A percentile compares a stretch with the other conserved stretches of the same genome.
Conservation (phyloP, 2,113 vertebrate genomes). For the Rhynchomys soricoides region DNA sequence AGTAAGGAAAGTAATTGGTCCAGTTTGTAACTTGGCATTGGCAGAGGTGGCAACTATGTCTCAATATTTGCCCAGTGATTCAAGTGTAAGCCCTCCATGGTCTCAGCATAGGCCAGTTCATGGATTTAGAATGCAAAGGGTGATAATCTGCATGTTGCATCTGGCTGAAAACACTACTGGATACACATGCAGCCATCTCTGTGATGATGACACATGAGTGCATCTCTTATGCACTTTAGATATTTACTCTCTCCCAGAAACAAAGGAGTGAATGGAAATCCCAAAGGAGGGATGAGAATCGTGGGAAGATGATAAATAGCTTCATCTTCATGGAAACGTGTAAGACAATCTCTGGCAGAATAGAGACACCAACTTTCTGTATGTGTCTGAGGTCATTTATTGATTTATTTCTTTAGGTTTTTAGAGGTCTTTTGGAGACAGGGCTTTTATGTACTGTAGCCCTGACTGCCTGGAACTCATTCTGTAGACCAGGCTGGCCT, state of each 20-base stretch:
- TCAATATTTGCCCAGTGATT: constrained; percentile 23
- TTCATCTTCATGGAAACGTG: background rate
- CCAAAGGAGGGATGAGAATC: too few species aligned
- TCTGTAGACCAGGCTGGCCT: background rate
- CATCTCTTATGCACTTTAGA: background rate
- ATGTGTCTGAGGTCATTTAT: background rate
- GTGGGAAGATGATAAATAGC: background rate
- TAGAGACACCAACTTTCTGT: background rate
- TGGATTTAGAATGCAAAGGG: constrained; percentile 48
- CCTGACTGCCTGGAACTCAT: too few species aligned
- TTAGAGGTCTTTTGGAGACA: background rate
- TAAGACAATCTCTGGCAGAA: background rate
- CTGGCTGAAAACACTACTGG: background rate
- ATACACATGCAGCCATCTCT: background rate
- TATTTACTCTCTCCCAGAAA: background rate
- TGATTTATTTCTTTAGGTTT: background rate
- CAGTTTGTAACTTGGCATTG: constrained; percentile 37
- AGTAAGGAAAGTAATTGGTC: background rate
- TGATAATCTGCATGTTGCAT: fast-evolving
- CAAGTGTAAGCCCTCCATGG: background rate
- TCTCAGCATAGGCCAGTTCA: background rate
- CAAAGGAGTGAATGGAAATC: background rate
- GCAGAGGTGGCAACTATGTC: background rate
- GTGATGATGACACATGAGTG: too few species aligned
- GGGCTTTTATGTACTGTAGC: background rate